Percentiles rank a stretch among this genome's conserved stretches.
Evolutionary conservation across 2,113 vertebrate species (phyloP).

Genomic region (Oreochromis niloticus): DNA sequence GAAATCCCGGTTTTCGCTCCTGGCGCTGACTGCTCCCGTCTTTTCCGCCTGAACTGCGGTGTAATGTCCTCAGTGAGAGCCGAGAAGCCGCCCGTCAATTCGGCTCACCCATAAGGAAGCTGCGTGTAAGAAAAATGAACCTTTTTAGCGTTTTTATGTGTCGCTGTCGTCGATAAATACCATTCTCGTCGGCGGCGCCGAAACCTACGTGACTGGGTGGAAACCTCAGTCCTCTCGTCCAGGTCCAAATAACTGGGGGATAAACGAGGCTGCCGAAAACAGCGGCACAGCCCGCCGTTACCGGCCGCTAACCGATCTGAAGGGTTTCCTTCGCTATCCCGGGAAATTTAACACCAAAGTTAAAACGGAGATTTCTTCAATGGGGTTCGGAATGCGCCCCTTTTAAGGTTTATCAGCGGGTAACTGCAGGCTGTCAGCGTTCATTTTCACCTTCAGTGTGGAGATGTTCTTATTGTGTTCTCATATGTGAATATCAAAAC

Average conservation of each 20-base stretch:
- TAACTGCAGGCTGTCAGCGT: neutral
- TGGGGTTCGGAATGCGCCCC: neutral
- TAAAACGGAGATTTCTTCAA: neutral
- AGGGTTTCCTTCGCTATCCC: no score
- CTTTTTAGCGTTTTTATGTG: neutral
- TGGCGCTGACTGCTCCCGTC: neutral
- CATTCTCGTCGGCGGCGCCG: neutral
- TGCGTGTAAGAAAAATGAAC: accelerated
- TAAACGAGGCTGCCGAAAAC: accelerated
- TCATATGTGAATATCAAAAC: neutral
- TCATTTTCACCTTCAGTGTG: neutral
- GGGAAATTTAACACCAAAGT: neutral
- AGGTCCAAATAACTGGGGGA: neutral
- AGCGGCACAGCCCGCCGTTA: accelerated
- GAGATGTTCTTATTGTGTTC: neutral
- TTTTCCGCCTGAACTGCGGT: no score
- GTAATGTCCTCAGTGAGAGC: neutral
- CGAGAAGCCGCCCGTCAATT: neutral
- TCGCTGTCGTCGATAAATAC: neutral
- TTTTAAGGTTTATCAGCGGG: neutral
- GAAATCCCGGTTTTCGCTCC: neutral
- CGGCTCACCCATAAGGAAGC: neutral
- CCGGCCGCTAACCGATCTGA: accelerated
- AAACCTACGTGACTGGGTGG: neutral
- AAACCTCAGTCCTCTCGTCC: neutral